Base-by-base conservation (phyloP, 2,113 vertebrate species). In the Bambusicola thoracicus region DNA sequence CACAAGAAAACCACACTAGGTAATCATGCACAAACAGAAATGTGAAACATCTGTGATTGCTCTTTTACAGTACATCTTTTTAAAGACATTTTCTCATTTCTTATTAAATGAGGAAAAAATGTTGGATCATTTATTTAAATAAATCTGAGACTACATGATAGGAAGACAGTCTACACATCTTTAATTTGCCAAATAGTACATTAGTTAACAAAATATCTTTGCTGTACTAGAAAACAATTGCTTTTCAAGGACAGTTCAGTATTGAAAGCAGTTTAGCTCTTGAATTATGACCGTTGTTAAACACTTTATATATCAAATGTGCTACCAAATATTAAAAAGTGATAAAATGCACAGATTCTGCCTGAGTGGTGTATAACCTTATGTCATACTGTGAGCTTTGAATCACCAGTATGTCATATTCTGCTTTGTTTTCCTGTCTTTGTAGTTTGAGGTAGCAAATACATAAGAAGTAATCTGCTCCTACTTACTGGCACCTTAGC, bases 401-500 rank as follows among this genome's bases (percentile, higher is more conserved):
- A 82, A 53, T 65, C 74, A 72, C 11, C 4, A 2, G 2, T 79
- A 14, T 13, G n/a, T 73, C 70, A 34, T 40, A 86, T 62, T 48
- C 68, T 53, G 29, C 40, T 6, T 40, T 48, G 27, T 1, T 70
- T 62, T 90, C 65, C 38, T 93, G 51, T 36, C 58, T 92, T 81
- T 77, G 30, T 11, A 85, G 56, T 87, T 94, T 69, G 80, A 93
- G 24, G 53, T n/a, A 84, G 76, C 16, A 95, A 81, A 58, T 5
- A 30, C 13, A 89, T 59, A 77, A 85, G 21, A 5, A 93, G 53
- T 24, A 75, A 95, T 51, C n/a, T 89, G 7, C 51, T 95, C 36
- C 46, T 12, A 32, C 66, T 94, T 53, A 30, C 4, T 17, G 49
- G 36, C 30, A 81, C 10, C 25, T 80, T 81, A 44, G 15, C 53